Conservation (phyloP, 2,113 vertebrate species). For the Pelobates fuscus region DNA sequence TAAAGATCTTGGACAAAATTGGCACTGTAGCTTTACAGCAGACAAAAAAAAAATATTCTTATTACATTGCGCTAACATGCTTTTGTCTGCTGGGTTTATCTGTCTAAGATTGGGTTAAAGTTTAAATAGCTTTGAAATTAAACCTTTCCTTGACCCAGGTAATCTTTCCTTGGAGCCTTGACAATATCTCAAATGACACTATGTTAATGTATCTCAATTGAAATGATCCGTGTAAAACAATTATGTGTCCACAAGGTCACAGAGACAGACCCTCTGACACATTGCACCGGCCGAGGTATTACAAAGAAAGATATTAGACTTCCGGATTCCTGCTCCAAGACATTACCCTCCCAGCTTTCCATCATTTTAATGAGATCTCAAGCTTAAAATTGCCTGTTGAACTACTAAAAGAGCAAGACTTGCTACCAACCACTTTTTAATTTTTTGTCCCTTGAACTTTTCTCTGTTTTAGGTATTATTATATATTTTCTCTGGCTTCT, state of each 20-base stretch:
- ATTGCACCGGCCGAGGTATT: constrained; percentile 23
- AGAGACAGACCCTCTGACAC: constrained; percentile 32
- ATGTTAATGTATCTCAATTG: constrained; percentile 45
- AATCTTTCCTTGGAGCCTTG: constrained; percentile 31
- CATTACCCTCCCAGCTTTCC: constrained; percentile 38
- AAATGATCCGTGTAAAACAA: constrained; percentile 50
- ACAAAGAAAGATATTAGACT: constrained; percentile 47
- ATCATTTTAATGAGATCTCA: constrained; percentile 41
- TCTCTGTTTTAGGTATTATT: constrained; percentile 15
- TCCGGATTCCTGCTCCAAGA: constrained; percentile 40
- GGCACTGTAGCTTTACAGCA: no score
- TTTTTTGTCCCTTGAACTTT: constrained; percentile 14
- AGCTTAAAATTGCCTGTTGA: constrained; percentile 30
- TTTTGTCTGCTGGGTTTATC: not conserved
- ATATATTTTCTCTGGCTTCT: constrained; percentile 5
- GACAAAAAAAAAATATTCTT: no score
- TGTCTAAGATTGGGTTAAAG: constrained; percentile 20
- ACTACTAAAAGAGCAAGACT: constrained; percentile 22
- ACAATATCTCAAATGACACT: constrained; percentile 36
- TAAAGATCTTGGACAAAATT: no score
- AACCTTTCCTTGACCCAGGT: constrained; percentile 44
- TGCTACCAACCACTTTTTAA: not conserved
- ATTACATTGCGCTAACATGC: not conserved
- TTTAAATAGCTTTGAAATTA: constrained; percentile 4
- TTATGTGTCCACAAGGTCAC: constrained; percentile 49